A percentile compares a stretch with the other conserved stretches of the same genome.
Evolutionary conservation across 2,888 invertebrate genomes (phyloP).

Genomic region (Phasia obesa): DNA sequence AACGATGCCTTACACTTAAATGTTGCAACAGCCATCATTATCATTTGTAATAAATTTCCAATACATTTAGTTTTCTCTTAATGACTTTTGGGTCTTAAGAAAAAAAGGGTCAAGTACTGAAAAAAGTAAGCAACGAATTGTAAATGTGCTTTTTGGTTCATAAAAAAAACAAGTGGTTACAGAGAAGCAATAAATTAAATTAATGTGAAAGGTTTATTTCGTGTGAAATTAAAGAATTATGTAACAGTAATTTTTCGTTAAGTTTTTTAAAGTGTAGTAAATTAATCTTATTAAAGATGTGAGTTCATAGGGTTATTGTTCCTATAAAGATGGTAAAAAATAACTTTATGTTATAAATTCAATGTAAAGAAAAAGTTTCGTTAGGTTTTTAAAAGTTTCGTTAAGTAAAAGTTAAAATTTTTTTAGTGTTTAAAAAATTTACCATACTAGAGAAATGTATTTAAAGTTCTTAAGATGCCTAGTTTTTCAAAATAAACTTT

Average conservation of each 20-base stretch:
- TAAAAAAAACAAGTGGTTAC: constrained; percentile 7
- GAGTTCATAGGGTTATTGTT: too few relatives aligned
- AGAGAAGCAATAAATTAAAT: constrained; percentile 41
- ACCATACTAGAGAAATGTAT: too few relatives aligned
- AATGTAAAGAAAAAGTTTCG: background rate
- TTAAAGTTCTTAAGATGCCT: too few relatives aligned
- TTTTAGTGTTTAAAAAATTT: background rate
- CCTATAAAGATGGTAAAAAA: too few relatives aligned
- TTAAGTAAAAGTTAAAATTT: background rate
- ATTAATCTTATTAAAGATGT: too few relatives aligned
- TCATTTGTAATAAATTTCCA: constrained; percentile 40
- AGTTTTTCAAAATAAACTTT: too few relatives aligned
- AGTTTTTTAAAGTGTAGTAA: too few relatives aligned
- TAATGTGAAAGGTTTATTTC: constrained; percentile 28
- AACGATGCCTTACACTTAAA: constrained; percentile 8
- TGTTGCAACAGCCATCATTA: constrained; percentile 26
- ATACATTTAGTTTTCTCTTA: constrained; percentile 47
- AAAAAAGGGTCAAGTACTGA: constrained; percentile 13
- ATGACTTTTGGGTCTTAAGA: constrained; percentile 22
- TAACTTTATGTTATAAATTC: too few relatives aligned
- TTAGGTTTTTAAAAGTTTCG: constrained; percentile 20
- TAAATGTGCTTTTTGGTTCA: constrained; percentile 21
- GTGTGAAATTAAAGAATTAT: constrained; percentile 33
- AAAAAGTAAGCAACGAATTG: constrained; percentile 6
- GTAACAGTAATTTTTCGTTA: constrained; percentile 30